A percentile compares a stretch with the other conserved stretches of the same genome.
Evolutionary conservation across 2,888 invertebrate genomes (phyloP).

Genomic region (Microctonus brassicae): DNA sequence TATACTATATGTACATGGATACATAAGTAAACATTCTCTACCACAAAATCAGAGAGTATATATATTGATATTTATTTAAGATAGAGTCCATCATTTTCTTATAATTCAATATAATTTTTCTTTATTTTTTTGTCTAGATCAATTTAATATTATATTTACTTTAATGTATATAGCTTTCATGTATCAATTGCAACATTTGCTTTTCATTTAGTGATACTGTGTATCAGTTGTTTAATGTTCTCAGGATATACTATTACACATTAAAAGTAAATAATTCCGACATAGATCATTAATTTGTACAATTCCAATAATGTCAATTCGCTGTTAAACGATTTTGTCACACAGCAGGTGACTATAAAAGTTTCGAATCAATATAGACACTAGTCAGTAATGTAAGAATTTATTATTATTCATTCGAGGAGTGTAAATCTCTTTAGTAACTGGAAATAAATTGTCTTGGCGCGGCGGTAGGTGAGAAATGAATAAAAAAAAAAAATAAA

Average conservation of each 20-base stretch:
- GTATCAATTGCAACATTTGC: neutral
- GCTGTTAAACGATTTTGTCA: neutral
- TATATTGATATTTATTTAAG: neutral
- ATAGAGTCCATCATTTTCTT: neutral
- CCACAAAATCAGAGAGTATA: neutral
- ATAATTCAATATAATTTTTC: slow-evolving; percentile 1
- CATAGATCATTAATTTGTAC: neutral
- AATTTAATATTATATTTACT: neutral
- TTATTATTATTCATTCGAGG: neutral
- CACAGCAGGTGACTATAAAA: neutral
- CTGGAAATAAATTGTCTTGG: slow-evolving; percentile 1
- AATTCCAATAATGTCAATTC: neutral
- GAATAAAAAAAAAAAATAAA: neutral
- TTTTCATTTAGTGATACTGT: too few relatives aligned
- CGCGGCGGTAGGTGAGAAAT: slow-evolving; percentile 10
- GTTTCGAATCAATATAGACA: neutral
- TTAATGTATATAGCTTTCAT: neutral
- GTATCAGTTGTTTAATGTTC: too few relatives aligned
- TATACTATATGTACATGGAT: neutral
- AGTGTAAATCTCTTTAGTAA: neutral
- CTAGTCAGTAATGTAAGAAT: neutral
- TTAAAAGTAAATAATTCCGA: neutral
- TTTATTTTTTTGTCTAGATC: neutral
- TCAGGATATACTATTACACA: too few relatives aligned
- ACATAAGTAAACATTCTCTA: slow-evolving; percentile 17